phyloP scores from a whole-genome alignment of 2,888 invertebrate species.

The Acanthosepion esculentum region DNA sequence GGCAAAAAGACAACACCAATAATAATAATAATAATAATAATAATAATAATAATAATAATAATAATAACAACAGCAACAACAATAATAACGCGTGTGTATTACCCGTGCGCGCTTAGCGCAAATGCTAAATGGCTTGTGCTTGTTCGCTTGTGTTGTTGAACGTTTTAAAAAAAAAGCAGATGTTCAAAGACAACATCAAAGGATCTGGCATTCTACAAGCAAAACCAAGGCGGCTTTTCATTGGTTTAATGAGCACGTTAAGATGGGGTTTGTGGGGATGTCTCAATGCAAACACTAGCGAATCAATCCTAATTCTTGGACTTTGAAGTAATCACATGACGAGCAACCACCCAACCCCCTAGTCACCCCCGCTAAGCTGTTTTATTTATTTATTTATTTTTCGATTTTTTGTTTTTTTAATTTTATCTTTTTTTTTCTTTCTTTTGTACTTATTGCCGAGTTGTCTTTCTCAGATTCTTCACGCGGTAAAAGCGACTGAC shows the following conservation, averaged over 20 bases:
- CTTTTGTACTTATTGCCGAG: background rate
- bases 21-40: background rate
- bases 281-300: too few relatives aligned
- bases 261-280: background rate
- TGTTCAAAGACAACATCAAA: background rate
- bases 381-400: background rate
- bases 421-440: background rate
- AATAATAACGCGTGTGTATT: background rate
- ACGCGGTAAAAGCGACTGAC: background rate
- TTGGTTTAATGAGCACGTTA: background rate
- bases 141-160: background rate
- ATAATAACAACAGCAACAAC: background rate
- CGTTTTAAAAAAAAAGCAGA: background rate
- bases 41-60: background rate
- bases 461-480: background rate
- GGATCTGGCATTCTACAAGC: background rate
- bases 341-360: background rate
- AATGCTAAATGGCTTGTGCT: background rate
- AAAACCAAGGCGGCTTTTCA: background rate
- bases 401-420: background rate
- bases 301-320: background rate
- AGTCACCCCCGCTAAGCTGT: background rate
- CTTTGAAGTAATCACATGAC: background rate
- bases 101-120: background rate
- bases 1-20: background rate